These are phyloP conservation scores for Dicyrtoma fusca DNA, from an alignment of 2,888 invertebrate species.

Conservation along the genomic window DNA sequence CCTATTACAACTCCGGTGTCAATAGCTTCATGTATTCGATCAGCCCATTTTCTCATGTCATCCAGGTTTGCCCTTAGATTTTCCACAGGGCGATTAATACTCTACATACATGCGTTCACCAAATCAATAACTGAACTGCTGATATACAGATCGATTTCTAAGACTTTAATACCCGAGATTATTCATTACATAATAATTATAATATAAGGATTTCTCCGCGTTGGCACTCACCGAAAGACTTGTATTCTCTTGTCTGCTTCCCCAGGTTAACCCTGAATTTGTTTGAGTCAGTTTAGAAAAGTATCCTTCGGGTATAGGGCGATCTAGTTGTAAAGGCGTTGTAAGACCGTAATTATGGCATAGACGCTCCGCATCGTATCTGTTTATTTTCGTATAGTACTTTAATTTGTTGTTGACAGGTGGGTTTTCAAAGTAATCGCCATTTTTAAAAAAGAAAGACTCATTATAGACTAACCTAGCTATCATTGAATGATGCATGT, in stretches of 20 bases:
- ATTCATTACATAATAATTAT: too few relatives aligned
- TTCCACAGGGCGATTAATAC: neutral
- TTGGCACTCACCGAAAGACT: too few relatives aligned
- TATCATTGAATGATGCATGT: conserved; percentile 68
- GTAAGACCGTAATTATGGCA: conserved; percentile 72
- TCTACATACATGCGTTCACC: too few relatives aligned
- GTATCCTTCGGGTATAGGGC: conserved; percentile 76
- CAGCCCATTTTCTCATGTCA: conserved; percentile 76
- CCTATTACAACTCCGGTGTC: conserved; percentile 67
- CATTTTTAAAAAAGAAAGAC: too few relatives aligned
- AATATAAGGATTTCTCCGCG: too few relatives aligned
- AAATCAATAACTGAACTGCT: too few relatives aligned
- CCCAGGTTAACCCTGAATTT: conserved; percentile 39
- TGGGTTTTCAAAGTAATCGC: neutral
- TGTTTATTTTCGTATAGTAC: neutral
- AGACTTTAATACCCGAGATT: too few relatives aligned
- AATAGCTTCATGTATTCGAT: conserved; percentile 73
- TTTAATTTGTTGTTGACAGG: neutral
- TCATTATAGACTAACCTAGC: conserved; percentile 36
- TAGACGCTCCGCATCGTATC: conserved; percentile 76
- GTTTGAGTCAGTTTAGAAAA: conserved; percentile 71
- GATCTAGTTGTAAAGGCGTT: conserved; percentile 69
- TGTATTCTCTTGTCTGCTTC: too few relatives aligned
- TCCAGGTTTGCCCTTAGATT: conserved; percentile 60
- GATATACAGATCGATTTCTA: too few relatives aligned